phyloP scores from a whole-genome alignment of 2,113 vertebrate species.

The Ancistrus triradiatus region DNA sequence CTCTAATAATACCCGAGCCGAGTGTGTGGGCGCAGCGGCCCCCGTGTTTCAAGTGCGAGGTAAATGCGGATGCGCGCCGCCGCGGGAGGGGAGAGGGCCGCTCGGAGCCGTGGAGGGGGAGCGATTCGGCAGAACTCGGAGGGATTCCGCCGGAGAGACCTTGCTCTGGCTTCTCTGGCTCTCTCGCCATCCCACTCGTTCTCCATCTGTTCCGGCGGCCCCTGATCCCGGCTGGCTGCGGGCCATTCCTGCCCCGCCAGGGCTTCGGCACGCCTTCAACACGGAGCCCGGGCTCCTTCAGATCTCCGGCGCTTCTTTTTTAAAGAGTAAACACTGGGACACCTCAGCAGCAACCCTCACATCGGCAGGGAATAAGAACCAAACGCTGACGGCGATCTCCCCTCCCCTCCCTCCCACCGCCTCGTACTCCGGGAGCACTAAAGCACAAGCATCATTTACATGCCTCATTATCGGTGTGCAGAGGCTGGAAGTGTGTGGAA shows the following conservation, averaged over 20 bases:
- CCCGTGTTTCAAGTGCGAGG: slow-evolving; percentile 29
- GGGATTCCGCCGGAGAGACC: slow-evolving; percentile 33
- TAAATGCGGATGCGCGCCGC: slow-evolving; percentile 6
- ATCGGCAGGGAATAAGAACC: slow-evolving; percentile 6
- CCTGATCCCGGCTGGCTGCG: slow-evolving; percentile 37
- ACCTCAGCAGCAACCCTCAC: slow-evolving; percentile 13
- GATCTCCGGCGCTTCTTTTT: slow-evolving; percentile 16
- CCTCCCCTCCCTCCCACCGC: background rate
- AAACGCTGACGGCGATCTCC: slow-evolving; percentile 17
- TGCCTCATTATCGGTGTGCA: too few species aligned
- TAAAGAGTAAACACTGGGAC: slow-evolving; percentile 23
- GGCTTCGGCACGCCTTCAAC: slow-evolving; percentile 26
- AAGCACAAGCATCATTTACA: too few species aligned
- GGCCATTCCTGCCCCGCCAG: slow-evolving; percentile 19
- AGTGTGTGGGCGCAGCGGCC: slow-evolving; percentile 41
- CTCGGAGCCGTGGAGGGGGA: slow-evolving; percentile 33
- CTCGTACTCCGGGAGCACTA: background rate
- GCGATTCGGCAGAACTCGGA: slow-evolving; percentile 34
- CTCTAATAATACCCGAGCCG: slow-evolving; percentile 40
- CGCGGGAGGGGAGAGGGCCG: background rate
- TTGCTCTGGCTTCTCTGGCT: slow-evolving; percentile 31
- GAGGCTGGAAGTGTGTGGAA: too few species aligned
- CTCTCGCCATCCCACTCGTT: slow-evolving; percentile 45
- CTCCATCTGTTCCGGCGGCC: slow-evolving; percentile 35
- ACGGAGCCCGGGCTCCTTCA: slow-evolving; percentile 24